phyloP scores from a whole-genome alignment of 2,797 vertebrate species.

The Crocidura indochinensis region DNA sequence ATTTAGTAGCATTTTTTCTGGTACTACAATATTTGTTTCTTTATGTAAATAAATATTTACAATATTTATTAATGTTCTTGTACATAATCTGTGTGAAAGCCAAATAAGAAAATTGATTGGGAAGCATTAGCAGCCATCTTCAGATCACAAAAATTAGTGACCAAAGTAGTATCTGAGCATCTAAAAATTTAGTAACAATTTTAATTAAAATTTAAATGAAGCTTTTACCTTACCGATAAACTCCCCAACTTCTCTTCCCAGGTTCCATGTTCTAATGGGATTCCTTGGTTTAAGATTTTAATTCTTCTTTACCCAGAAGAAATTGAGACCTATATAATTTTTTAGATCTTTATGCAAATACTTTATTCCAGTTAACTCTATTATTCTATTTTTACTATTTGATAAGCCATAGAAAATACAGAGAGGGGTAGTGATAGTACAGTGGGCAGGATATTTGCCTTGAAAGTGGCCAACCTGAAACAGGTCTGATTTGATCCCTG shows the following conservation, averaged over 20 bases:
- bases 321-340: neutral
- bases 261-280: neutral
- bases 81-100: neutral
- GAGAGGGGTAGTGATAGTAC: neutral
- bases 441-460: too few relatives aligned
- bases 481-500: too few relatives aligned
- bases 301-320: neutral
- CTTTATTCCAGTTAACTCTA: neutral
- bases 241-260: neutral
- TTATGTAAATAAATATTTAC: too few relatives aligned
- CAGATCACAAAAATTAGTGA: neutral
- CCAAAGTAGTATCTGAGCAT: neutral
- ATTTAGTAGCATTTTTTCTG: neutral
- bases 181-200: neutral
- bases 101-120: neutral
- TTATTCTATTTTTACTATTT: neutral
- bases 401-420: neutral
- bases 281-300: neutral
- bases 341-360: too few relatives aligned
- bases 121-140: slow-evolving; percentile 17
- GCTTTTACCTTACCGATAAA: neutral
- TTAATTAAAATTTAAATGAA: too few relatives aligned
- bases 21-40: too few relatives aligned
- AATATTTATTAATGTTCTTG: neutral
- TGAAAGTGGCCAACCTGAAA: too few relatives aligned